Conservation (phyloP, 2,113 vertebrate genomes). For the Argyrosomus japonicus region DNA sequence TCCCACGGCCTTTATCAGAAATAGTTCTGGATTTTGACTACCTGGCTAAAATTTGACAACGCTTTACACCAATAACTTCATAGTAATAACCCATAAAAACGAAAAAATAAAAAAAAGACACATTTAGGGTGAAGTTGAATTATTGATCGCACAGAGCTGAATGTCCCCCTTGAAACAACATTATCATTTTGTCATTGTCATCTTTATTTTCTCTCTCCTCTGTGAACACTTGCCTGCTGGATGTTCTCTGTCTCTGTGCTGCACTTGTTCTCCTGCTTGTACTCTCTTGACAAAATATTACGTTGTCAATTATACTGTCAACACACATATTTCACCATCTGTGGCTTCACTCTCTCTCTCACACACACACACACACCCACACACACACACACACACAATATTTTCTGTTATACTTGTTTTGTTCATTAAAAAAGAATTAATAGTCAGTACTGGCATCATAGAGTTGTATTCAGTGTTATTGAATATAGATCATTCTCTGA, state of each 20-base stretch:
- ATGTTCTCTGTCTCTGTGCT: not conserved
- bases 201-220: not conserved
- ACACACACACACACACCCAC: not conserved
- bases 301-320: slow-evolving; percentile 17
- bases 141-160: not conserved
- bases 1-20: not conserved
- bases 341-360: not conserved
- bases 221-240: not conserved
- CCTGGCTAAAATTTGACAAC: not conserved
- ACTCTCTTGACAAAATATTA: slow-evolving; percentile 6
- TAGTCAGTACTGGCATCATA: not conserved
- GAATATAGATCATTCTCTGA: no score
- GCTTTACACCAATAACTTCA: not conserved
- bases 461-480: not conserved
- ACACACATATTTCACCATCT: slow-evolving; percentile 6
- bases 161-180: not conserved
- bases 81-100: not conserved
- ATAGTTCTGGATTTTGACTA: not conserved
- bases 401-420: not conserved
- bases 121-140: not conserved
- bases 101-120: not conserved
- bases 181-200: not conserved
- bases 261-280: not conserved
- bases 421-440: not conserved
- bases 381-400: not conserved